Percentiles rank a stretch among this genome's conserved stretches.
Evolutionary conservation across 2,888 invertebrate species (phyloP).

Genomic region (Neria commutata): DNA sequence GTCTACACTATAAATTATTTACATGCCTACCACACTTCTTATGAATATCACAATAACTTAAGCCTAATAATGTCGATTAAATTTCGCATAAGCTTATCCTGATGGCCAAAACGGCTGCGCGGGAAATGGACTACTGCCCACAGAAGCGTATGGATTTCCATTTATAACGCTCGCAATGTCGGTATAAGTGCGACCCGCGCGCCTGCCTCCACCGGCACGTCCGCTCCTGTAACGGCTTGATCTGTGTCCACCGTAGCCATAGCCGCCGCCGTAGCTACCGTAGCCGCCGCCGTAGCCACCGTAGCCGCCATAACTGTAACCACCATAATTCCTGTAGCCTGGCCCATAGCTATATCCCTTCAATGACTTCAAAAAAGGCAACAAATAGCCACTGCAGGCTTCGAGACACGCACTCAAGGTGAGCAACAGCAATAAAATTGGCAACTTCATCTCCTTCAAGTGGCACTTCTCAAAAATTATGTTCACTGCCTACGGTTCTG

Average conservation of each 20-base stretch:
- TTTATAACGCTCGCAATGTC: conserved; percentile 73
- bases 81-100: conserved; percentile 23
- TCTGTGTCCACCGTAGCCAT: neutral
- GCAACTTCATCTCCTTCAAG: conserved; percentile 23
- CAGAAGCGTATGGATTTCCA: conserved; percentile 66
- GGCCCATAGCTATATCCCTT: conserved; percentile 19
- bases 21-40: neutral
- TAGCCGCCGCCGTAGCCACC: conserved; percentile 9
- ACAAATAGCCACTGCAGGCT: conserved; percentile 29
- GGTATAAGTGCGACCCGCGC: conserved; percentile 67
- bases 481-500: conserved; percentile 17
- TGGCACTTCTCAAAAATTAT: conserved; percentile 13
- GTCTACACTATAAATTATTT: no score
- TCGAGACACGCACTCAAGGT: conserved; percentile 24
- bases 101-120: conserved; percentile 67
- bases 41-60: neutral
- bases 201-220: conserved; percentile 21
- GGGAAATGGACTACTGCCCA: conserved; percentile 64
- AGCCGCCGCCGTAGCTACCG: conserved; percentile 18
- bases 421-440: conserved; percentile 20
- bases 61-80: neutral
- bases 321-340: conserved; percentile 10
- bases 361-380: conserved; percentile 34
- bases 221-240: conserved; percentile 4
- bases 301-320: conserved; percentile 15